phyloP scores from a whole-genome alignment of 2,797 vertebrate species.

The Sardinella longiceps region DNA sequence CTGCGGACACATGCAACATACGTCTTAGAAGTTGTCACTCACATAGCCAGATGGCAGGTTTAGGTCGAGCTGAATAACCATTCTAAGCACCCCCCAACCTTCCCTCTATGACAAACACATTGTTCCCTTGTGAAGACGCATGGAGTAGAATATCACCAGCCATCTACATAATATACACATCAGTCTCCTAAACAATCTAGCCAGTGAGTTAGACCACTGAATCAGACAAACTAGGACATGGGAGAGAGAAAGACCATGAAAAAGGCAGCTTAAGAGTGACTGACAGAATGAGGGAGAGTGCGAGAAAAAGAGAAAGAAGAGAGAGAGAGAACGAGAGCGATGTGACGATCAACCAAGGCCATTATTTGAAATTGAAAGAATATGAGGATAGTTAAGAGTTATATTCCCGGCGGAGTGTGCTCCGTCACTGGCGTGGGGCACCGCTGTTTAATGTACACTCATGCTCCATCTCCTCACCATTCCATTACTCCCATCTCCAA shows the following conservation, averaged over 20 bases:
- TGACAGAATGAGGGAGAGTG: slow-evolving; percentile 77
- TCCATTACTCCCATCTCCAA: slow-evolving; percentile 95
- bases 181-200: not conserved
- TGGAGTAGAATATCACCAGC: not conserved
- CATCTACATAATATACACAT: not conserved
- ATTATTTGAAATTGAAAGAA: slow-evolving; percentile 91
- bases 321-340: slow-evolving; percentile 44
- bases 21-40: not conserved
- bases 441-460: slow-evolving; percentile 99
- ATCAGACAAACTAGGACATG: not conserved
- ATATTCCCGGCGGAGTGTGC: slow-evolving; percentile 90
- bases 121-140: not conserved
- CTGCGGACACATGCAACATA: slow-evolving; percentile 11
- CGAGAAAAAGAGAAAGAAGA: not conserved
- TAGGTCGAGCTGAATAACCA: not conserved
- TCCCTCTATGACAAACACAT: not conserved
- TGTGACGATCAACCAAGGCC: slow-evolving; percentile 83
- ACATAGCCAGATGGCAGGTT: not conserved
- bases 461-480: slow-evolving; percentile 96
- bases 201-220: too few relatives aligned
- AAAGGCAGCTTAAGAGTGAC: slow-evolving; percentile 31
- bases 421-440: slow-evolving; percentile 89
- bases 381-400: slow-evolving; percentile 98
- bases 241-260: not conserved
- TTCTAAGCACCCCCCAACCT: not conserved